Base-by-base conservation (phyloP, 2,113 vertebrate genomes). In the Chitala chitala region DNA sequence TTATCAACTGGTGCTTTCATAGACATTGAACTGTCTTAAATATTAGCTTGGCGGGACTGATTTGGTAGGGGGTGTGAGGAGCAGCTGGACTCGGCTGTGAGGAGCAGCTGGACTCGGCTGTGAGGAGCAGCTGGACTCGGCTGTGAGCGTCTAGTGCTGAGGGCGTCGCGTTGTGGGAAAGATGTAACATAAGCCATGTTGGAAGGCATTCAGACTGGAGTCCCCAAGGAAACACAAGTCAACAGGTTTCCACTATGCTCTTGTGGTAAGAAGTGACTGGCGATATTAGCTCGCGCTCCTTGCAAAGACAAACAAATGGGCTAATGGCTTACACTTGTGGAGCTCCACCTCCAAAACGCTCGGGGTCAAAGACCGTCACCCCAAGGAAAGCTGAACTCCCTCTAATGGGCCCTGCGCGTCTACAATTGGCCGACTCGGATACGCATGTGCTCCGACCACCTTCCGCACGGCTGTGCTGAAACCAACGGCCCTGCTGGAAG, bases 151-250 rank as follows among this genome's bases (percentile, higher is more conserved):
- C 54, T 75, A 75, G 73, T 80, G 73, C 76, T 75, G 80, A 31
- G 48, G 72, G 75, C 72, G 71, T 70, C 0, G 15, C 80, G 81
- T 81, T 87, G 87, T 91, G 88, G 88, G 88, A 91, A 91, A 82
- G 76, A 87, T 85, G 87, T 82, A 90, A 88, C 84, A 79, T 80
- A 82, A 90, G 82, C 82, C 56, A 33, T 79, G 80, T 84, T 89
- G 87, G 88, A 86, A 61, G 72, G 63, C 50, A 40, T 85, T 87
- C 89, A 90, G 78, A 78, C 83, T 78, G 75, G 81, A 76, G 78
- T 90, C 87, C 87, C 87, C 20, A 31, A 80, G 85, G 87, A 78
- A 85, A 81, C 83, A 84, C 82, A 80, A 87, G 86, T 89, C 87
- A 83, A 87, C 88, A 86, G 78, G 83, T 88, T 89, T 83, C 80